A percentile compares a stretch with the other conserved stretches of the same genome.
Conservation (phyloP, 2,113 vertebrate genomes). For the Diadophis punctatus region DNA sequence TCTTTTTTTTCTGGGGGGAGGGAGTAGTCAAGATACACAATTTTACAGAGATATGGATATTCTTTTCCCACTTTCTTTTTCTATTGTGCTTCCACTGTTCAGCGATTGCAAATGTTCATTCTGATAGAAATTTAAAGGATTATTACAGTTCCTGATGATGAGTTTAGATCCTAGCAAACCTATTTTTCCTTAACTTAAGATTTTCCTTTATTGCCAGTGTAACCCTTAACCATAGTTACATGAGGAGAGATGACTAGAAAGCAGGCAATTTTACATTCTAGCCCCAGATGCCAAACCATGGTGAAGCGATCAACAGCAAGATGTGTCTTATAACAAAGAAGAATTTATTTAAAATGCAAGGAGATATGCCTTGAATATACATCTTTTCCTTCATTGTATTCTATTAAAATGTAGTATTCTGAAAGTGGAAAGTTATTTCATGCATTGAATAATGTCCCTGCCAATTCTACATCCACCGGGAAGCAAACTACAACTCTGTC, state of each 20-base stretch:
- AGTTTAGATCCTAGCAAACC: neutral
- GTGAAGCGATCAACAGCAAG: neutral
- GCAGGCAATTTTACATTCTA: neutral
- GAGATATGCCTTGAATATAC: neutral
- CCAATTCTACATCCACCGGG: neutral
- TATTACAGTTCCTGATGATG: neutral
- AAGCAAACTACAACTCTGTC: neutral
- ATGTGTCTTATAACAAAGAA: neutral
- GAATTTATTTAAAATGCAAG: neutral
- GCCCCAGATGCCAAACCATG: neutral
- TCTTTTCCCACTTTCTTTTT: neutral
- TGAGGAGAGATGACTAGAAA: neutral
- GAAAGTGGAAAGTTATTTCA: slow-evolving; percentile 40
- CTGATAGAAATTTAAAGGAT: neutral
- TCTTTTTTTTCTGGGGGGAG: neutral
- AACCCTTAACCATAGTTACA: neutral
- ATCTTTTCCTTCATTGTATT: slow-evolving; percentile 10
- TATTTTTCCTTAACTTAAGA: neutral
- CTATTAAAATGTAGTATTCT: slow-evolving; percentile 34
- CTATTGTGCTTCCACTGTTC: neutral
- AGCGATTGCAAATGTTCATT: neutral
- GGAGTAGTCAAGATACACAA: neutral
- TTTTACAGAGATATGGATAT: neutral
- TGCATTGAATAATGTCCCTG: slow-evolving; percentile 49
- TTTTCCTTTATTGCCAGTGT: neutral